Conservation (phyloP, 2,888 invertebrate genomes). For the Chorisops tibialis region DNA sequence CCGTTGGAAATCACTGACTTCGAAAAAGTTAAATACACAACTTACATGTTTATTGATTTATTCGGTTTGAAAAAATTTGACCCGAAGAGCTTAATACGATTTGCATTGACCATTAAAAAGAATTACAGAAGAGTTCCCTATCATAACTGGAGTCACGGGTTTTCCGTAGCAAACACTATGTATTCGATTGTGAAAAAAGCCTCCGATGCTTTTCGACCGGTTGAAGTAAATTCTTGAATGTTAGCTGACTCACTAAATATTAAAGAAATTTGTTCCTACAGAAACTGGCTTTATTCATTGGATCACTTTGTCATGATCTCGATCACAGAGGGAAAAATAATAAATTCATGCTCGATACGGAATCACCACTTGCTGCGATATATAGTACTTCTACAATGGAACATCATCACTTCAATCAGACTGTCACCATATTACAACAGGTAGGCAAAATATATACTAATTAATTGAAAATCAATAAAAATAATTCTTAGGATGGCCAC, state of each 20-base stretch:
- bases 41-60: conserved; percentile 73
- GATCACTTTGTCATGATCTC: conserved; percentile 79
- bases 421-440: conserved; percentile 78
- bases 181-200: conserved; percentile 67
- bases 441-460: conserved; percentile 48
- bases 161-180: conserved; percentile 82
- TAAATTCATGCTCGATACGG: conserved; percentile 78
- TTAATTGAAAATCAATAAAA: background rate
- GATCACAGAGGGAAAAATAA: conserved; percentile 86
- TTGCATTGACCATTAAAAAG: conserved; percentile 77
- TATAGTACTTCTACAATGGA: conserved; percentile 85
- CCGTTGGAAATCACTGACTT: conserved; percentile 67
- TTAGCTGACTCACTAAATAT: background rate
- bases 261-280: conserved; percentile 40
- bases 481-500: conserved; percentile 67
- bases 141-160: conserved; percentile 86
- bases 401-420: conserved; percentile 86
- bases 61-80: conserved; percentile 68
- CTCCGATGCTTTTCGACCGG: conserved; percentile 55
- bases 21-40: conserved; percentile 68
- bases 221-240: conserved; percentile 56
- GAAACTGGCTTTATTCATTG: conserved; percentile 74
- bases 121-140: conserved; percentile 82
- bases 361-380: conserved; percentile 77
- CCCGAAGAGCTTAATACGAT: conserved; percentile 63